Evolutionary conservation across 2,113 vertebrate species (phyloP).

Genomic region (Hippocampus abdominalis): DNA sequence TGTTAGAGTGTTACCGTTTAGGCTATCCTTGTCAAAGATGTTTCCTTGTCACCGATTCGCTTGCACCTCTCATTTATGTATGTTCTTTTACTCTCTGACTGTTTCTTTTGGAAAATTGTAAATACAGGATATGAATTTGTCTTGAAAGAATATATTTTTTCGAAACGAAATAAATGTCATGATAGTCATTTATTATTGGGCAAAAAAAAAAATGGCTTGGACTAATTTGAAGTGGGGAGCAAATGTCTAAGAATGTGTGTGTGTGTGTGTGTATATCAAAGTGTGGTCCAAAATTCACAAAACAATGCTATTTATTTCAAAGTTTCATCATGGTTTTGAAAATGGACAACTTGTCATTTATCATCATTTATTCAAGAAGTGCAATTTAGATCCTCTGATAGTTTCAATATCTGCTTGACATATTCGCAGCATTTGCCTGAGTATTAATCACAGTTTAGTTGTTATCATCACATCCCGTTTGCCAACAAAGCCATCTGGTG

Average conservation of each 20-base stretch:
- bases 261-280: no score
- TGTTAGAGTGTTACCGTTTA: constrained; percentile 62
- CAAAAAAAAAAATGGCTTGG: constrained; percentile 8
- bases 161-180: constrained; percentile 71
- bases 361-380: no score
- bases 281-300: no score
- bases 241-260: no score
- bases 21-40: constrained; percentile 48
- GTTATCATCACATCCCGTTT: constrained; percentile 13
- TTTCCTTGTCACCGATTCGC: constrained; percentile 59
- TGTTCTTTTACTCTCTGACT: constrained; percentile 21
- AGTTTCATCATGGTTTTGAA: not conserved
- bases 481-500: constrained; percentile 24
- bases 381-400: no score
- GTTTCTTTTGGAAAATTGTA: constrained; percentile 67
- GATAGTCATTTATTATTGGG: constrained; percentile 61
- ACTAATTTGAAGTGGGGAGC: not conserved
- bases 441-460: constrained; percentile 9
- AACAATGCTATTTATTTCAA: not conserved
- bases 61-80: constrained; percentile 35
- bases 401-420: not conserved
- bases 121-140: constrained; percentile 72
- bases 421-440: not conserved
- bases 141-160: constrained; percentile 74
- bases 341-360: not conserved